A percentile compares a stretch with the other conserved stretches of the same genome.
Evolutionary conservation across 2,888 invertebrate species (phyloP).

Genomic region (Cyrtodaria siliqua): DNA sequence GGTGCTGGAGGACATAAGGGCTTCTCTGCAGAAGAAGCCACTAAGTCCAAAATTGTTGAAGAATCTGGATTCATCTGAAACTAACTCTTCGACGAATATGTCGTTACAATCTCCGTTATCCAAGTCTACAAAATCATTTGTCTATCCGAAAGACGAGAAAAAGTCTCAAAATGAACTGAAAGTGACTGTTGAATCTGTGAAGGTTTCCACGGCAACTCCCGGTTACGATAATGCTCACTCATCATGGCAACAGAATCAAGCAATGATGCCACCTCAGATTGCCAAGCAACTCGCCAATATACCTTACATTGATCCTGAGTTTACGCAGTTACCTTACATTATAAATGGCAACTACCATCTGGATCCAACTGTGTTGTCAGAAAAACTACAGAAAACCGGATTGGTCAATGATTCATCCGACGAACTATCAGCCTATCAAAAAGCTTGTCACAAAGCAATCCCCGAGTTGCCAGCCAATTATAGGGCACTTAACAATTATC

Average conservation of each 20-base stretch:
- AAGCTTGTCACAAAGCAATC: background rate
- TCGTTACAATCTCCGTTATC: constrained; percentile 60
- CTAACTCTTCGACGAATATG: constrained; percentile 51
- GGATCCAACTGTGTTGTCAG: constrained; percentile 76
- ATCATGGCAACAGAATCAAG: constrained; percentile 35
- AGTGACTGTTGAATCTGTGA: background rate
- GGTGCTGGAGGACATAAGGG: constrained; percentile 78
- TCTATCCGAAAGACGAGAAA: constrained; percentile 37
- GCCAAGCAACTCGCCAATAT: constrained; percentile 35
- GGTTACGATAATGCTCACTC: constrained; percentile 49
- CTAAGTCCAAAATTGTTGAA: constrained; percentile 64
- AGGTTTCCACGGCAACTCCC: constrained; percentile 31
- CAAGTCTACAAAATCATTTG: constrained; percentile 51
- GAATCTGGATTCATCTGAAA: constrained; percentile 65
- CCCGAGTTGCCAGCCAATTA: constrained; percentile 18
- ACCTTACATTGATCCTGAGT: constrained; percentile 66
- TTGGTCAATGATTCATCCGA: constrained; percentile 66
- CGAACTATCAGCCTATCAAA: constrained; percentile 28
- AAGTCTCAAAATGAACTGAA: background rate
- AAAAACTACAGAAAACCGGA: constrained; percentile 79
- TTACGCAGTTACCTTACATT: constrained; percentile 71
- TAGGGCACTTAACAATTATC: background rate
- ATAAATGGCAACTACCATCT: constrained; percentile 80
- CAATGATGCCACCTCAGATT: constrained; percentile 18
- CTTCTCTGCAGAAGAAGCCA: constrained; percentile 76